These are phyloP conservation scores for Poeciliopsis gracilis DNA, from an alignment of 2,797 vertebrate genomes.

Conservation along the genomic window DNA sequence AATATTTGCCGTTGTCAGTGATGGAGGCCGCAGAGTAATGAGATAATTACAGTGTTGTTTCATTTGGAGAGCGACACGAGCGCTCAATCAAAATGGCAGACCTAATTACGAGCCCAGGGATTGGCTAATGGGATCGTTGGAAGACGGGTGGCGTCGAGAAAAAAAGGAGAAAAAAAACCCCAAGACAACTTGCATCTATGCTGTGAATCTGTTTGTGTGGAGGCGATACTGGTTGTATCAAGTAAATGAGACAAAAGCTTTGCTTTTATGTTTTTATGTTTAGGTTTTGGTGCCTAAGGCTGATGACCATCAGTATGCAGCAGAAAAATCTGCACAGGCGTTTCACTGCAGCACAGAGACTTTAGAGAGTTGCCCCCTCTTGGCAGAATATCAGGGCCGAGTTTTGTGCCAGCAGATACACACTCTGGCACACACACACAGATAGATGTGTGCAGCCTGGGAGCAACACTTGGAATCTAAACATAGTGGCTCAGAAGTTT, in stretches of 20 bases:
- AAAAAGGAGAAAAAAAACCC: not conserved
- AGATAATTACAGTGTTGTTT: constrained; percentile 96
- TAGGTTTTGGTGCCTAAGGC: not conserved
- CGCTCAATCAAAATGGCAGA: constrained; percentile 95
- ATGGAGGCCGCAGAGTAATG: constrained; percentile 83
- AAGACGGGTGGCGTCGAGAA: constrained; percentile 70
- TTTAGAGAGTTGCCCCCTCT: constrained; percentile 15
- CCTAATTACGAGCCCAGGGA: constrained; percentile 94
- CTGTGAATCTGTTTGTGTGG: constrained; percentile 30
- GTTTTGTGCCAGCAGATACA: constrained; percentile 6
- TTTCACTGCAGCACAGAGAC: constrained; percentile 20
- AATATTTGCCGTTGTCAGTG: constrained; percentile 71
- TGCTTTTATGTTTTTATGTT: not conserved
- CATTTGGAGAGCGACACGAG: constrained; percentile 87
- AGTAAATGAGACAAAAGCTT: constrained; percentile 32
- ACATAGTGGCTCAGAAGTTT: constrained; percentile 17
- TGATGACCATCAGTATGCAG: constrained; percentile 31
- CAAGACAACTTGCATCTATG: constrained; percentile 19
- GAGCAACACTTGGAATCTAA: constrained; percentile 28
- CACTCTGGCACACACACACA: accelerated
- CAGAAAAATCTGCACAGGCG: not conserved
- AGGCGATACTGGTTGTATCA: not conserved
- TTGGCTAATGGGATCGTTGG: constrained; percentile 93
- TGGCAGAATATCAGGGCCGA: constrained; percentile 21
- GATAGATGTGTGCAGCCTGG: constrained; percentile 10